Evolutionary conservation across 2,888 invertebrate genomes (phyloP).

Genomic region (Galerucella calmariensis): DNA sequence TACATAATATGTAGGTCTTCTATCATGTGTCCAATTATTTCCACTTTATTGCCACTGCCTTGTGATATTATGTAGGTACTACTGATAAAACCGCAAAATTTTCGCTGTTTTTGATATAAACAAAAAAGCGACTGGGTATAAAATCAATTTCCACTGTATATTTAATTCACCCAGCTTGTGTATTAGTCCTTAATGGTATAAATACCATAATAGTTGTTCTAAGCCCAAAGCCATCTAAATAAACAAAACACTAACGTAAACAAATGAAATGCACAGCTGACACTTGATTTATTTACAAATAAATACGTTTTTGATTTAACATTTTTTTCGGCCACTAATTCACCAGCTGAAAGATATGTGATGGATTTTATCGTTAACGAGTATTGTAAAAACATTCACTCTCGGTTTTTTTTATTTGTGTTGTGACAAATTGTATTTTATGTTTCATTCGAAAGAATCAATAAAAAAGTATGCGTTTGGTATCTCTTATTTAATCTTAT

Average conservation of each 20-base stretch:
- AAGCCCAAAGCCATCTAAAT: slow-evolving; percentile 33
- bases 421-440: slow-evolving; percentile 6
- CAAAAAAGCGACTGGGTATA: neutral
- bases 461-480: neutral
- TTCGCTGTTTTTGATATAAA: too few species aligned
- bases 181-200: slow-evolving; percentile 13
- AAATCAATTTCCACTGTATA: neutral
- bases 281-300: slow-evolving; percentile 39
- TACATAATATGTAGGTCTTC: too few species aligned
- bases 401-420: neutral
- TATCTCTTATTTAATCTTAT: too few species aligned
- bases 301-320: slow-evolving; percentile 36
- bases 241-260: slow-evolving; percentile 42
- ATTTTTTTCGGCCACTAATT: slow-evolving; percentile 27
- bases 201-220: slow-evolving; percentile 17
- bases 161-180: neutral
- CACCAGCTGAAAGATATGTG: slow-evolving; percentile 27
- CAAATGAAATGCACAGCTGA: slow-evolving; percentile 38
- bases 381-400: slow-evolving; percentile 14
- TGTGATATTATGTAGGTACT: too few species aligned
- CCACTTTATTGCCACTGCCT: too few species aligned
- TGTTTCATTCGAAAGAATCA: too few species aligned
- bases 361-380: slow-evolving; percentile 23
- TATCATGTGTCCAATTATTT: too few species aligned
- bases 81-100: too few species aligned